Evolutionary conservation across 2,113 vertebrate species (phyloP).

Genomic region (Hiodon alosoides): DNA sequence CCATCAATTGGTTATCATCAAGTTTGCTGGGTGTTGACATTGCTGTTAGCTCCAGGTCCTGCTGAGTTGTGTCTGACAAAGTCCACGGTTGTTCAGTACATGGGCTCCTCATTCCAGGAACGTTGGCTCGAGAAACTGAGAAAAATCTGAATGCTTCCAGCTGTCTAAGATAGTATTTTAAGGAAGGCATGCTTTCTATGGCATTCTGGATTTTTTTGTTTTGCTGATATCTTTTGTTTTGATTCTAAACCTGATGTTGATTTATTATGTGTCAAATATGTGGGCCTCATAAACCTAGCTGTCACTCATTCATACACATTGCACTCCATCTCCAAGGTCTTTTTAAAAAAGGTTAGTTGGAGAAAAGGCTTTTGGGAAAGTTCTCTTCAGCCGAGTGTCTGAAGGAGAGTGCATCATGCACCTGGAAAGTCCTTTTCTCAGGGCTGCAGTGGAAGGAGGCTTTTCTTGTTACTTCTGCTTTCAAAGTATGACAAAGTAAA

Average conservation of each 20-base stretch:
- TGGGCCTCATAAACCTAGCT: neutral
- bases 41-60: neutral
- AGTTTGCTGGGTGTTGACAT: no score
- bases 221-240: neutral
- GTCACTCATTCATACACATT: neutral
- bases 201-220: neutral
- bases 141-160: conserved; percentile 4
- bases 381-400: no score
- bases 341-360: no score
- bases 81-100: neutral
- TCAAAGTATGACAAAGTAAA: no score
- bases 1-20: no score
- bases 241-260: neutral
- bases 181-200: neutral
- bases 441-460: no score
- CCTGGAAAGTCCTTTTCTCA: no score
- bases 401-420: no score
- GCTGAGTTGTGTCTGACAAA: neutral
- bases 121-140: neutral
- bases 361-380: no score
- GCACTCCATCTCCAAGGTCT: neutral
- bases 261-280: neutral
- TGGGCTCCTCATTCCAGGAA: neutral
- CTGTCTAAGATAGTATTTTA: neutral
- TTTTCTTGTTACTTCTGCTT: no score